Evolutionary conservation across 2,888 invertebrate genomes (phyloP).

Genomic region (Scaptomyza parva): DNA sequence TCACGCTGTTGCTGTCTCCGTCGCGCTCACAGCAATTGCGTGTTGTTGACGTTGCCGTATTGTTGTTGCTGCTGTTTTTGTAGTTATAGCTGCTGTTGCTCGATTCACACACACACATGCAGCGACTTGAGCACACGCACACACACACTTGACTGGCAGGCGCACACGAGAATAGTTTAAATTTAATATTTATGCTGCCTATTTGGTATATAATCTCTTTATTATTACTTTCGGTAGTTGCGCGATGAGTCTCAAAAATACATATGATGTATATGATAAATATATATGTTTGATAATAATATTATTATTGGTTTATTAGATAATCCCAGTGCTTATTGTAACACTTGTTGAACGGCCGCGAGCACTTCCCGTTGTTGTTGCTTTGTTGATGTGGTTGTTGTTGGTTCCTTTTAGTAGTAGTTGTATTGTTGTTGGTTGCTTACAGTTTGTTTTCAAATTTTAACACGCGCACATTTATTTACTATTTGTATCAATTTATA

Average conservation of each 20-base stretch:
- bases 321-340: slow-evolving; percentile 64
- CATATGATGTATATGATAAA: slow-evolving; percentile 6
- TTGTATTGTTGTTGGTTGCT: slow-evolving; percentile 64
- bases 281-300: slow-evolving; percentile 10
- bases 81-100: slow-evolving; percentile 57
- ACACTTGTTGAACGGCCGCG: slow-evolving; percentile 71
- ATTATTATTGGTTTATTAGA: slow-evolving; percentile 72
- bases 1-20: slow-evolving; percentile 83
- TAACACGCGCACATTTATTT: slow-evolving; percentile 62
- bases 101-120: slow-evolving; percentile 64
- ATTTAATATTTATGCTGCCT: slow-evolving; percentile 57
- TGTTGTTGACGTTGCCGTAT: slow-evolving; percentile 73
- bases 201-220: slow-evolving; percentile 54
- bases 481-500: slow-evolving; percentile 38
- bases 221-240: slow-evolving; percentile 40
- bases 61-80: slow-evolving; percentile 57
- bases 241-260: slow-evolving; percentile 25
- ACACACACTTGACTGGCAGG: slow-evolving; percentile 51
- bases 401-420: slow-evolving; percentile 18
- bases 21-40: slow-evolving; percentile 78
- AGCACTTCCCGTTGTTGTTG: slow-evolving; percentile 64
- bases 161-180: slow-evolving; percentile 51
- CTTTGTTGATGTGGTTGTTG: slow-evolving; percentile 33
- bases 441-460: slow-evolving; percentile 39
- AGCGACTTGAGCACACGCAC: slow-evolving; percentile 30